Percentiles rank a stretch among this genome's conserved stretches.
These are phyloP conservation scores for Xiphophorus maculatus DNA, from an alignment of 2,113 vertebrate species.

Conservation along the genomic window DNA sequence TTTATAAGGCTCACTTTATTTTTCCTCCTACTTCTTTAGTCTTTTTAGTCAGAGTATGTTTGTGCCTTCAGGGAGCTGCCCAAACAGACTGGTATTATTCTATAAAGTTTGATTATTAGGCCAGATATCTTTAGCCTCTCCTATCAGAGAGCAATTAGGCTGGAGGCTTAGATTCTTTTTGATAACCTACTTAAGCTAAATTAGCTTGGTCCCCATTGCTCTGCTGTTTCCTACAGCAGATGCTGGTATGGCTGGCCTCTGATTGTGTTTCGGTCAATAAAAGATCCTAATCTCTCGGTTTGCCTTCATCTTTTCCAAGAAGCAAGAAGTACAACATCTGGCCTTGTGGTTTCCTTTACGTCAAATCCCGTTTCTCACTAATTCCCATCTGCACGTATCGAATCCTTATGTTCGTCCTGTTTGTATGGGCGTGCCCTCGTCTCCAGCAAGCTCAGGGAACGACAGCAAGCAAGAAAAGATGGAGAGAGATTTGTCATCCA, in stretches of 20 bases:
- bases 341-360: not conserved
- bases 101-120: conserved; percentile 54
- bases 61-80: conserved; percentile 3
- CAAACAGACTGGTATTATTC: conserved; percentile 12
- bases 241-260: not conserved
- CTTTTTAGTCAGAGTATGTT: not conserved
- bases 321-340: not conserved
- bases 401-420: not conserved
- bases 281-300: conserved; percentile 5
- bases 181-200: conserved; percentile 66
- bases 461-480: conserved; percentile 14
- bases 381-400: no score
- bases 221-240: conserved; percentile 15
- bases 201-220: conserved; percentile 39
- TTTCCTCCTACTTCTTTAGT: not conserved
- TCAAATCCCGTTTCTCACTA: no score
- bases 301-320: not conserved
- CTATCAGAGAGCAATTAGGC: conserved; percentile 49
- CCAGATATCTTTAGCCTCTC: conserved; percentile 66
- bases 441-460: not conserved
- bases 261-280: conserved; percentile 12
- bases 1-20: not conserved
- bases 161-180: conserved; percentile 58
- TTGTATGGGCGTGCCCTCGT: not conserved
- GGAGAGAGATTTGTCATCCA: conserved; percentile 22